Evolutionary conservation across 2,888 invertebrate species (phyloP), one percentile per base, ranked within the genome.

Genomic region (Scaptomyza caliginosa): DNA sequence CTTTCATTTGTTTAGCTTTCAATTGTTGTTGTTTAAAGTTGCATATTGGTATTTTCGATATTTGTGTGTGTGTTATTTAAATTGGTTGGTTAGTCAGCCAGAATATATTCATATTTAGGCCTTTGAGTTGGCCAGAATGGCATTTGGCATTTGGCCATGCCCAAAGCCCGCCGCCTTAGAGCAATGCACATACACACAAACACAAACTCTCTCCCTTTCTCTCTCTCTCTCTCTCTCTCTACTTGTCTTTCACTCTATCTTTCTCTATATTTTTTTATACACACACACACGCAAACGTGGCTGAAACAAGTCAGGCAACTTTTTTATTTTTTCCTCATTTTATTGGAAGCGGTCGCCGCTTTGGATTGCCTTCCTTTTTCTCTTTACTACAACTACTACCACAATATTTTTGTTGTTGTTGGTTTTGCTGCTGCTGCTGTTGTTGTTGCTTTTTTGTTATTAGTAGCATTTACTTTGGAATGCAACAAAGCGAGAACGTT

Each of bases 251-350:
- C 13, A n/a, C 19, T 21, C 28, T 30, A 8, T 45, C 51, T 49
- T 51, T 49, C 49, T 59, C 40, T 32, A n/a, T n/a, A n/a, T 40
- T n/a, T 19, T 11, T n/a, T 39, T 26, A 21, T 55, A 45, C 42
- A 46, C 40, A 40, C 56, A 43, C 46, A 46, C 23, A 50, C 38
- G 51, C 38, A 39, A 16, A 50, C 48, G 65, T 60, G 72, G 74
- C 67, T 77, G 65, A 88, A 88, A 88, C 88, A 84, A 89, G 88
- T 89, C 89, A 87, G 77, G 74, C 89, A 80, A 87, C 89, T 89
- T 88, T 88, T 88, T 85, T 70, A 64, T 68, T 79, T 85, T 85
- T 85, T 84, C 66, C 68, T 81, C 78, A 83, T 80, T 76, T 81
- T 86, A 85, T 86, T 83, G 77, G 55, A 69, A 71, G 63, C 73